These are phyloP conservation scores for Labroides dimidiatus DNA, from an alignment of 2,797 vertebrate genomes.

Conservation along the genomic window DNA sequence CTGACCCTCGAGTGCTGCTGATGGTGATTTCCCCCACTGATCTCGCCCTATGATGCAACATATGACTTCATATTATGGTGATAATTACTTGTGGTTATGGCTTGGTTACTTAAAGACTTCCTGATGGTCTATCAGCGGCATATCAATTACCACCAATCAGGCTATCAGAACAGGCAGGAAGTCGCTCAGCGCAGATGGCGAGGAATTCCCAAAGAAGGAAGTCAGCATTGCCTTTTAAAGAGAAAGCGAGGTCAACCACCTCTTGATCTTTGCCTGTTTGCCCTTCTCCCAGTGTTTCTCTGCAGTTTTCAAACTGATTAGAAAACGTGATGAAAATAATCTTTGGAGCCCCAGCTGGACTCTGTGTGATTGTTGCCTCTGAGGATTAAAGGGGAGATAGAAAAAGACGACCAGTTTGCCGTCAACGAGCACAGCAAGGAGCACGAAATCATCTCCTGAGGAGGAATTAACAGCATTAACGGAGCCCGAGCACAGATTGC, in stretches of 20 bases:
- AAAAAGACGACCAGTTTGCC: constrained; percentile 28
- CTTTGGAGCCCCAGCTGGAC: background rate
- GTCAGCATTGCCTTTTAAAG: background rate
- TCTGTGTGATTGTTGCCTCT: constrained; percentile 13
- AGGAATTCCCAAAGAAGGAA: constrained; percentile 24
- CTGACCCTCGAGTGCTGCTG: constrained; percentile 19
- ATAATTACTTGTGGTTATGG: constrained; percentile 34
- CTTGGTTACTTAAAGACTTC: constrained; percentile 25
- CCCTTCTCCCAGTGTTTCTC: background rate
- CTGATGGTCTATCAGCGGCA: constrained; percentile 28
- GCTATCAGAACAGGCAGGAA: constrained; percentile 16
- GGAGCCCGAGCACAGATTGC: constrained; percentile 60
- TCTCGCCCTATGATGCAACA: constrained; percentile 9
- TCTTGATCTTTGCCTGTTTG: background rate
- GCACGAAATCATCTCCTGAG: constrained; percentile 51
- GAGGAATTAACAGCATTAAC: constrained; percentile 60
- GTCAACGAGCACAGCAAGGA: constrained; percentile 36
- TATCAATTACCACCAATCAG: constrained; percentile 26
- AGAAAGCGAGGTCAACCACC: constrained; percentile 6
- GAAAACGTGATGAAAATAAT: background rate
- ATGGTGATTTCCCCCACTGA: constrained; percentile 4
- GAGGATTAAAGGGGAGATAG: constrained; percentile 36
- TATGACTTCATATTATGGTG: constrained; percentile 24
- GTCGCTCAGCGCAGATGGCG: background rate
- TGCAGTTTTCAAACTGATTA: background rate